These are phyloP conservation scores for Apantesis nais DNA, from an alignment of 2,888 invertebrate species.

Conservation along the genomic window DNA sequence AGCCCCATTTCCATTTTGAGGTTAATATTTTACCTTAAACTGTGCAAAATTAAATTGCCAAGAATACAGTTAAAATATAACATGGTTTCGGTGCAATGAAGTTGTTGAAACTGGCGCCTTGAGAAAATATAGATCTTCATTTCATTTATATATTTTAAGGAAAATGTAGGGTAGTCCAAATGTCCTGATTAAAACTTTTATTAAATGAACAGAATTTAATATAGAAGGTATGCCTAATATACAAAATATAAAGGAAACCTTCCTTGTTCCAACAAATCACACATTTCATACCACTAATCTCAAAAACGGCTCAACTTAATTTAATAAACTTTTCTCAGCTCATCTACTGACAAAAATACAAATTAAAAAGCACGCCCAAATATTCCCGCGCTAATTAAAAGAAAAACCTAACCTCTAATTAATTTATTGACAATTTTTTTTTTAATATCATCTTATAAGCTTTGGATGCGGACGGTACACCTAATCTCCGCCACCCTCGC, in stretches of 20 bases:
- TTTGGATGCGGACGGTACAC: constrained; percentile 70
- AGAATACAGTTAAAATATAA: neutral
- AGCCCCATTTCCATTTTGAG: too few species aligned
- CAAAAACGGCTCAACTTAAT: constrained; percentile 28
- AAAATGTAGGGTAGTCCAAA: neutral
- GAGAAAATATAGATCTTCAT: neutral
- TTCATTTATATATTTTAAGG: neutral
- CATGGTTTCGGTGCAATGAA: neutral
- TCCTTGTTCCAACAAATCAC: constrained; percentile 35
- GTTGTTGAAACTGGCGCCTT: neutral
- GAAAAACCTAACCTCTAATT: constrained; percentile 38
- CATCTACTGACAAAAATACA: constrained; percentile 26
- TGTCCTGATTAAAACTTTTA: constrained; percentile 3
- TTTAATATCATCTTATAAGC: constrained; percentile 46
- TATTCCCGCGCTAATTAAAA: constrained; percentile 43
- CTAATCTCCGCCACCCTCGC: constrained; percentile 84
- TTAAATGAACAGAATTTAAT: constrained; percentile 2
- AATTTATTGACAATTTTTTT: constrained; percentile 50
- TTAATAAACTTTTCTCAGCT: constrained; percentile 38
- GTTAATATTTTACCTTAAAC: too few species aligned
- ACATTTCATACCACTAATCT: constrained; percentile 37
- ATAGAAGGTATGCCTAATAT: constrained; percentile 16
- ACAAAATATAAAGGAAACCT: constrained; percentile 20
- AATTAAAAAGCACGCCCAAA: constrained; percentile 27
- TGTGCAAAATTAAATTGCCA: too few species aligned